phyloP scores from a whole-genome alignment of 2,113 vertebrate genomes.

The Semicossyphus pulcher region DNA sequence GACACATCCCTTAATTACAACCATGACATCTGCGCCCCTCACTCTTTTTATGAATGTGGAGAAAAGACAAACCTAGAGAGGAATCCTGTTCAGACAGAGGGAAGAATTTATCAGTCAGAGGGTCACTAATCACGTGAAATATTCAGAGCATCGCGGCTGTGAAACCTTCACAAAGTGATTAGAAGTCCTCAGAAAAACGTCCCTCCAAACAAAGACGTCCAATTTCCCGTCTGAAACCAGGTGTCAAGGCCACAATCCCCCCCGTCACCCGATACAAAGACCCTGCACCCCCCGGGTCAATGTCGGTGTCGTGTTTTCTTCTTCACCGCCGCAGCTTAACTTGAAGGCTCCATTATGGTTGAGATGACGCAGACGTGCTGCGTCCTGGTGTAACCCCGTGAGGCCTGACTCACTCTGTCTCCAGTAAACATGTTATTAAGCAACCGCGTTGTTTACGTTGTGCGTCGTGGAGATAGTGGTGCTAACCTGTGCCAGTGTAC shows the following conservation, averaged over 20 bases:
- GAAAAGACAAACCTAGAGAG: not conserved
- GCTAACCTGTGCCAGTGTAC: conserved; percentile 20
- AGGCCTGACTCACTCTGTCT: conserved; percentile 57
- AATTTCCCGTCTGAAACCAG: conserved; percentile 35
- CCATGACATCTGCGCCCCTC: conserved; percentile 48
- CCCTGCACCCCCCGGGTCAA: conserved; percentile 22
- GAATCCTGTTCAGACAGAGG: not conserved
- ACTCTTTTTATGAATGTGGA: conserved; percentile 12
- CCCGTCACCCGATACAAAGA: conserved; percentile 24
- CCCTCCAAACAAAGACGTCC: conserved; percentile 21
- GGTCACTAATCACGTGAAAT: conserved; percentile 12
- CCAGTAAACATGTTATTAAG: conserved; percentile 49
- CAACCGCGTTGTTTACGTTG: conserved; percentile 36
- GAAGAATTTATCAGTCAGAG: not conserved
- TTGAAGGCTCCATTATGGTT: conserved; percentile 65
- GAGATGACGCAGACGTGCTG: conserved; percentile 58
- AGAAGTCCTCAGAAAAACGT: not conserved
- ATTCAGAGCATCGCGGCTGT: not conserved
- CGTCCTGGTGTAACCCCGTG: conserved; percentile 29
- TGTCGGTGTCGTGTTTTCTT: conserved; percentile 20
- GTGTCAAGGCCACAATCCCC: conserved; percentile 40
- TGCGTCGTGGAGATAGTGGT: not conserved
- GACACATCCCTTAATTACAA: conserved; percentile 63
- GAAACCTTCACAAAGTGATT: not conserved
- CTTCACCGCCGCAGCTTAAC: conserved; percentile 17